phyloP scores from a whole-genome alignment of 2,888 invertebrate genomes.

The Oligia fasciuncula region DNA sequence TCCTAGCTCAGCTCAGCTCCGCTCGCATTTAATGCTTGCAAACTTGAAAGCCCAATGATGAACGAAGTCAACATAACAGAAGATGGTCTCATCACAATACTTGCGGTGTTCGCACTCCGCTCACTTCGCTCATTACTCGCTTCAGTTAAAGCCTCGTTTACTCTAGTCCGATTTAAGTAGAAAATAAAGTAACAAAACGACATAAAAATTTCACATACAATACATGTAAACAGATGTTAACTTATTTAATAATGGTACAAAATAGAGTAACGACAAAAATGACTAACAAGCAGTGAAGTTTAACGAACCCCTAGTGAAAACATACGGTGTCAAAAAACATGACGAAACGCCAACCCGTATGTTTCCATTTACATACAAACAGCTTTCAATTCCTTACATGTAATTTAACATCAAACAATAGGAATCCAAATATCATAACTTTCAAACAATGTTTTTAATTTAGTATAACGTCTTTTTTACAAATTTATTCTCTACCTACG shows the following conservation, averaged over 20 bases:
- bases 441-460: conserved; percentile 37
- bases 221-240: conserved; percentile 45
- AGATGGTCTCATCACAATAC: neutral
- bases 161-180: conserved; percentile 52
- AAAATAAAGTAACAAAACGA: conserved; percentile 43
- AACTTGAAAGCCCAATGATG: conserved; percentile 32
- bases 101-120: neutral
- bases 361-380: conserved; percentile 61
- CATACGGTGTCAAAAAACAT: conserved; percentile 43
- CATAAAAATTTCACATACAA: conserved; percentile 30
- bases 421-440: conserved; percentile 30
- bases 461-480: conserved; percentile 42
- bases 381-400: conserved; percentile 67
- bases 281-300: conserved; percentile 31
- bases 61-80: neutral
- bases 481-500: conserved; percentile 84
- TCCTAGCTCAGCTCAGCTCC: conserved; percentile 51
- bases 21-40: conserved; percentile 61
- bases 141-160: conserved; percentile 47
- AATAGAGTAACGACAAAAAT: conserved; percentile 13
- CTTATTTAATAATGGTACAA: conserved; percentile 22
- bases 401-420: conserved; percentile 41
- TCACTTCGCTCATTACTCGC: conserved; percentile 13
- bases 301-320: conserved; percentile 39
- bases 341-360: conserved; percentile 44